Conservation (phyloP, 2,888 invertebrate species). For the Anagyrus pseudococci region DNA sequence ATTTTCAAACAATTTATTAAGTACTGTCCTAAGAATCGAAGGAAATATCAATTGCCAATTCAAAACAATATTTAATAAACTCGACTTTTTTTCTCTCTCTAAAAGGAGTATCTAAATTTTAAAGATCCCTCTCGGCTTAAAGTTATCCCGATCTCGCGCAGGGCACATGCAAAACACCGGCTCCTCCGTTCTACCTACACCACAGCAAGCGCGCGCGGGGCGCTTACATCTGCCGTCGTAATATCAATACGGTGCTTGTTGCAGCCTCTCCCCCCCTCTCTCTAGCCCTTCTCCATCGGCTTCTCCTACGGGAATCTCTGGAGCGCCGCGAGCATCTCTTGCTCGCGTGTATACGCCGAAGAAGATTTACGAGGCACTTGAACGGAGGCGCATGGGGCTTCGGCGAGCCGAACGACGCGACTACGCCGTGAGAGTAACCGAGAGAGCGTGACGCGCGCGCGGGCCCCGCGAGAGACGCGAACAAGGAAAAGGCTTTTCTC, state of each 20-base stretch:
- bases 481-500: constrained; percentile 5
- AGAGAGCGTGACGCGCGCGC: background rate
- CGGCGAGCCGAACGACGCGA: constrained; percentile 8
- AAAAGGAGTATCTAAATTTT: too few species aligned
- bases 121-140: too few species aligned
- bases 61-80: too few species aligned
- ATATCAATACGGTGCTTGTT: constrained; percentile 34
- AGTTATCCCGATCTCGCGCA: too few species aligned
- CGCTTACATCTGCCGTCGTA: constrained; percentile 28
- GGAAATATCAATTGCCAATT: too few species aligned
- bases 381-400: constrained; percentile 21
- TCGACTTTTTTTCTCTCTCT: too few species aligned
- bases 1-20: too few species aligned
- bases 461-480: background rate
- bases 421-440: background rate
- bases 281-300: constrained; percentile 1
- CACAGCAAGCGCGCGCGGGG: constrained; percentile 1
- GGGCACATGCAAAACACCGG: background rate
- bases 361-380: constrained; percentile 38
- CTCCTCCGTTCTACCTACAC: background rate
- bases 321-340: background rate
- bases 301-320: background rate
- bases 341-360: constrained; percentile 15
- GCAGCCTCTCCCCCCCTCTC: constrained; percentile 9
- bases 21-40: too few species aligned